Evolutionary conservation across 1,140 invertebrate genomes (phyloP).

Genomic region (Bilobella aurantiaca): DNA sequence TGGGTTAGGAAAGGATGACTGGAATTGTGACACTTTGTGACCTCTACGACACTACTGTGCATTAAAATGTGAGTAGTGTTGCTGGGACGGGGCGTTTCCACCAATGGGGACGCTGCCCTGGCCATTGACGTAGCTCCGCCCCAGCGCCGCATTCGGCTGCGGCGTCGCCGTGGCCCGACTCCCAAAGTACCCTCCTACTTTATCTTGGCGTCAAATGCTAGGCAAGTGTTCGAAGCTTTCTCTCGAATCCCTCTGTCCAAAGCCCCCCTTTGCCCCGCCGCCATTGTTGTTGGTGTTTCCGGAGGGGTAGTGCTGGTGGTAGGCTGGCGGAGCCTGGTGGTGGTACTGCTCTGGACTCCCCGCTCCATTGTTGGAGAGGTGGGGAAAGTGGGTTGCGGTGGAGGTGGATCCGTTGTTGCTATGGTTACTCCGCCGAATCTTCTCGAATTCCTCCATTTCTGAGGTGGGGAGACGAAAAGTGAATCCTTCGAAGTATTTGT

Average conservation of each 20-base stretch:
- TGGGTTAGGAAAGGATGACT: too few relatives aligned
- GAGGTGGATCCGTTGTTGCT: slow-evolving; percentile 43
- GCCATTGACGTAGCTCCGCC: not conserved
- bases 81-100: not conserved
- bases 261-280: slow-evolving; percentile 38
- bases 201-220: slow-evolving; percentile 48
- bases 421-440: slow-evolving; percentile 47
- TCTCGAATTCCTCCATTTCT: slow-evolving; percentile 60
- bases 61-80: not conserved
- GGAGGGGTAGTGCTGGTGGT: slow-evolving; percentile 41
- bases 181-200: not conserved
- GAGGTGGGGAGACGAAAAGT: slow-evolving; percentile 60
- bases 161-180: not conserved
- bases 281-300: slow-evolving; percentile 44
- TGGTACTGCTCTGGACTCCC: slow-evolving; percentile 18
- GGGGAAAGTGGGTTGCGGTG: slow-evolving; percentile 45
- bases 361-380: slow-evolving; percentile 43
- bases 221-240: slow-evolving; percentile 53
- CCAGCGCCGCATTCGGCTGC: not conserved
- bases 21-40: too few relatives aligned
- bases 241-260: slow-evolving; percentile 14
- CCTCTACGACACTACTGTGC: not conserved
- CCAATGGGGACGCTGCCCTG: not conserved
- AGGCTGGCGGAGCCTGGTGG: slow-evolving; percentile 25
- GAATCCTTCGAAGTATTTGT: slow-evolving; percentile 77